Base-by-base conservation (phyloP, 2,888 invertebrate genomes). In the Tiliacea aurago region DNA sequence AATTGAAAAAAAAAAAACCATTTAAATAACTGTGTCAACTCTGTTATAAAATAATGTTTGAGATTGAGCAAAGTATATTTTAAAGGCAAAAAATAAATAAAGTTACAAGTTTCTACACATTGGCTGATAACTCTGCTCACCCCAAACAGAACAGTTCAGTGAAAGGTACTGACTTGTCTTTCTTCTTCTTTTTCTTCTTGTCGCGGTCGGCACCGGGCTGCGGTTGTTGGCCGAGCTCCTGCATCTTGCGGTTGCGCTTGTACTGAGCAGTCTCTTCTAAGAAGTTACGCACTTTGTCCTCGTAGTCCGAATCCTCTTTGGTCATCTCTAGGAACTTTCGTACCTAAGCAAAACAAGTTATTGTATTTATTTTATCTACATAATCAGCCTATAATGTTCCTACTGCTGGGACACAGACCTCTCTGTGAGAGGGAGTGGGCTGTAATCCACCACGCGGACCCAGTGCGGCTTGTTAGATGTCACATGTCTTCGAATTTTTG, bases 231-330 rank as follows among this genome's bases (percentile, higher is more conserved):
- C 96, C 96, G 20, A 97, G 93, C 86, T 97, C 97, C 87, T 98
- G 97, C 94, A 97, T 97, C 93, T 97, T 97, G 89, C 97, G 97
- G 89, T 97, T 97, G 83, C 97, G 97, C 90, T 98, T 98, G 96
- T 98, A 98, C 89, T 98, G 97, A 47, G 97, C 97, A 0, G 98
- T 98, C 88, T 98, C 98, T 89, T 98, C 98, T 73, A 98, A 95
- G 92, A 98, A 98, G 92, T 98, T 98, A n/a, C 98, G 97, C 74
- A 98, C 98, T 96, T 98, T 98, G 78, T 98, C 98, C 92, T 98
- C 98, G 88, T 98, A 98, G 91, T 98, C 98, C 0, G 98, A 98
- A 89, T 98, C 98, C 85, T 98, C 98, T 91, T 98, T 98, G 4
- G 98, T 98, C 93, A 98, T 98, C 86, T 98, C 98, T 82, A 98